Base-by-base conservation (phyloP, 1,140 invertebrate species). In the Drosophila fuyamai region DNA sequence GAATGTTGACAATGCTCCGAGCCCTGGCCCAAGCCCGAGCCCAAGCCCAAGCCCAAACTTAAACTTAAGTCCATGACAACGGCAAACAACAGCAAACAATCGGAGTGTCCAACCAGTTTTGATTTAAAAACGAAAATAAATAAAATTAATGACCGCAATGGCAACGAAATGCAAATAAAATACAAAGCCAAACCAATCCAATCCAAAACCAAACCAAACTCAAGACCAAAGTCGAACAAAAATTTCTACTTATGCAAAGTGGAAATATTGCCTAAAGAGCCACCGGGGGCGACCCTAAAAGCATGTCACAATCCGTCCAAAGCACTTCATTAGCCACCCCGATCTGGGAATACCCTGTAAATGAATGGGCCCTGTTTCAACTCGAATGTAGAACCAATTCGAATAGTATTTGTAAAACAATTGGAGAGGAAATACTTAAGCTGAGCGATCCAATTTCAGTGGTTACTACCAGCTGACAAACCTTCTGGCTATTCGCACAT, bases 241-340 rank as follows among this genome's bases (percentile, higher is more conserved):
- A 73, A 82, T 90, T 90, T 90, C 86, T 90, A 90, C 78, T 90
- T 90, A 90, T 90, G 86, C 86, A 90, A 90, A 90, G 86, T 84
- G 90, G 86, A 86, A 82, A 90, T 90, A 90, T 90, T 90, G 86
- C 86, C 88, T 76, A 86, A 90, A 90, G 72, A 65, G 61, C 63
- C 82, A 75, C 53, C 51, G 70, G 61, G 40, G 65, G 72, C 81
- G 83, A 85, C 86, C 82, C 86, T 81, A 90, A 90, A 85, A 82
- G 35, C 86, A 79, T 90, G 86, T 90, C 86, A 90, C 86, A 90
- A 90, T 75, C 68, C 63, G 59, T 76, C 71, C 76, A 63, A 50
- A 73, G 44, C 9, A 2, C 5, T 1, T 58, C 53, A 53, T 13
- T 12, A 9, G 10, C 7, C 1, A 23, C 1, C 2, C 9, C 35